These are phyloP conservation scores for Leiothrix lutea DNA, from an alignment of 2,113 vertebrate genomes.

Conservation along the genomic window DNA sequence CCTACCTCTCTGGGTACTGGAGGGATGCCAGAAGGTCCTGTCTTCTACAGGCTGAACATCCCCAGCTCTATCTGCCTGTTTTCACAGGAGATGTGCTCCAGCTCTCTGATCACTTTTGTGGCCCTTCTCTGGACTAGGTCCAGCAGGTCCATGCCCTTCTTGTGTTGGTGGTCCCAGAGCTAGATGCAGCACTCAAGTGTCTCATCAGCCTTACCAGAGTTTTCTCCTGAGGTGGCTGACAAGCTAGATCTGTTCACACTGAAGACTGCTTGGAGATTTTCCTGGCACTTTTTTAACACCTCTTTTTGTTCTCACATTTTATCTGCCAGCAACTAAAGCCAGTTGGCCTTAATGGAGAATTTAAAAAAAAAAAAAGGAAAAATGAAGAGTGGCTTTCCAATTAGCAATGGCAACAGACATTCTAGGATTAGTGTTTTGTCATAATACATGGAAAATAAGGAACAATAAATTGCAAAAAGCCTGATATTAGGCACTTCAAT, in stretches of 20 bases:
- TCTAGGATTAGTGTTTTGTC: conserved; percentile 56
- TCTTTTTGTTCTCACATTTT: conserved; percentile 51
- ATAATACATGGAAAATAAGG: conserved; percentile 11
- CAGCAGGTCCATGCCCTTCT: not conserved
- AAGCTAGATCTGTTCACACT: not conserved
- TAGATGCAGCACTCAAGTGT: not conserved
- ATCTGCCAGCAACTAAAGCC: not conserved
- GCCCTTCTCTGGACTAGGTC: not conserved
- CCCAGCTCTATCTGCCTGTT: not conserved
- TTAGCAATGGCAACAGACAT: not conserved
- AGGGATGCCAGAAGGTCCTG: not conserved
- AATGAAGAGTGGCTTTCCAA: conserved; percentile 4
- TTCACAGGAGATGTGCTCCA: not conserved
- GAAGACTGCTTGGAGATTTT: not conserved
- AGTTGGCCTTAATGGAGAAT: not conserved
- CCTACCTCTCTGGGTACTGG: not conserved
- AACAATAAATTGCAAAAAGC: not conserved
- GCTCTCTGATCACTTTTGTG: not conserved
- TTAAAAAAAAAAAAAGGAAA: not conserved
- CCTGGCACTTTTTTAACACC: not conserved
- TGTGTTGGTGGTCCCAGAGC: not conserved
- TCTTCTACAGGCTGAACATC: not conserved
- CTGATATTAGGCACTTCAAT: conserved; percentile 10
- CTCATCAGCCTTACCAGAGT: not conserved
- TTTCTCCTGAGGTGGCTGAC: not conserved